Conservation (phyloP, 2,113 vertebrate genomes). For the Theristicus caerulescens region DNA sequence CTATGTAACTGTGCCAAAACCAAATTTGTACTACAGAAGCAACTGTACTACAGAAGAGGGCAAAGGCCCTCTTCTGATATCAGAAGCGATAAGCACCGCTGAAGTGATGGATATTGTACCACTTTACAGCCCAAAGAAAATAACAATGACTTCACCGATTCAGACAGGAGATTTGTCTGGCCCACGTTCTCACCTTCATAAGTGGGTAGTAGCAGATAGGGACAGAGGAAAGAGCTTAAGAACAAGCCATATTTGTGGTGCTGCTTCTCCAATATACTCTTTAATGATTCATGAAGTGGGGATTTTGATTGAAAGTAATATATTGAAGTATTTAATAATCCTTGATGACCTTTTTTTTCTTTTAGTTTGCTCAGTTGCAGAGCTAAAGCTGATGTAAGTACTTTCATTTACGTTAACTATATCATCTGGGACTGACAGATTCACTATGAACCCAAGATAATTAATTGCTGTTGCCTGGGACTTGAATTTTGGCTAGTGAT, state of each 20-base stretch:
- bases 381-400: neutral
- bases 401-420: neutral
- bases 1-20: neutral
- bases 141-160: neutral
- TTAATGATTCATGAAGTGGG: neutral
- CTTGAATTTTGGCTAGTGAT: neutral
- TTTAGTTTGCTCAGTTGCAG: neutral
- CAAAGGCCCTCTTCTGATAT: neutral
- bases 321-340: neutral
- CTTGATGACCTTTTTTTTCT: neutral
- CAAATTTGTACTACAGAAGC: neutral
- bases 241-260: neutral
- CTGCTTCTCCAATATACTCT: neutral
- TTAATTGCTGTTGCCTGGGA: neutral
- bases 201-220: neutral
- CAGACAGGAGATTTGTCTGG: fast-evolving
- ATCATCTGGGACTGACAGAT: neutral
- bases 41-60: neutral
- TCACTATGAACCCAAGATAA: neutral
- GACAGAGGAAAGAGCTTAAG: neutral
- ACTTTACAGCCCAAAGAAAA: neutral
- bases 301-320: neutral
- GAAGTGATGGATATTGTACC: neutral
- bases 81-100: neutral
- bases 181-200: neutral